Evolutionary conservation across 2,113 vertebrate species (phyloP), one percentile per base, ranked within the genome.

Genomic region (Tamias sibiricus): DNA sequence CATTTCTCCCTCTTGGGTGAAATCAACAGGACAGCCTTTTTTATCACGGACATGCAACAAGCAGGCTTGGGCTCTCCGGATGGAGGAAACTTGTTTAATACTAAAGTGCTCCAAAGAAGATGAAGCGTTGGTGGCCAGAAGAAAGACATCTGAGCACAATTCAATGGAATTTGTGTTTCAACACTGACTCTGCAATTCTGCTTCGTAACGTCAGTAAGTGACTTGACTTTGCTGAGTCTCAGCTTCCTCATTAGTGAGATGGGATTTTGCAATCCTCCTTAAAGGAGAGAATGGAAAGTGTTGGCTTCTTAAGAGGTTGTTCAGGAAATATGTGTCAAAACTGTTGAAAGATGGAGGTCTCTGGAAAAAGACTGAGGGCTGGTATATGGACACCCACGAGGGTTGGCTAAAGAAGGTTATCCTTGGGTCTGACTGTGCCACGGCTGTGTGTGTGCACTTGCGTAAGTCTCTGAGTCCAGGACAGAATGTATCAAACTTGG

Each of bases 181-280:
- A 91, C 69, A 57, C 72, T 91, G 95, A 96, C 86, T 91, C 77
- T 87, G 83, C 93, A 91, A 4, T 66, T 95, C 75, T 54, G 76
- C 92, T 82, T 20, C 16, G 24, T 44, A 71, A 93, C 59, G 57
- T 30, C 79, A 92, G 91, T 64, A 93, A 71, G 44, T 76, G 74
- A 96, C 83, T 95, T 89, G 77, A 86, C 82, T 96, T 90, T 85
- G 89, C 40, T 80, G 64, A 93, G 82, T 86, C 47, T 95, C 69
- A 76, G 93, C 83, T 97, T 97, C 93, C 95, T 96, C 91, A 89
- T 97, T 94, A 87, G 86, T 24, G 42, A 90, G 26, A 47, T 6
- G 28, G 49, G 17, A 49, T 97, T 96, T 97, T 32, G 74, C 85
- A 98, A 97, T 64, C 75, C 37, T 80, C 79, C 37, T 66, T 64